These are phyloP conservation scores for Drosophila baimaii DNA, from an alignment of 1,140 invertebrate species.

Conservation along the genomic window DNA sequence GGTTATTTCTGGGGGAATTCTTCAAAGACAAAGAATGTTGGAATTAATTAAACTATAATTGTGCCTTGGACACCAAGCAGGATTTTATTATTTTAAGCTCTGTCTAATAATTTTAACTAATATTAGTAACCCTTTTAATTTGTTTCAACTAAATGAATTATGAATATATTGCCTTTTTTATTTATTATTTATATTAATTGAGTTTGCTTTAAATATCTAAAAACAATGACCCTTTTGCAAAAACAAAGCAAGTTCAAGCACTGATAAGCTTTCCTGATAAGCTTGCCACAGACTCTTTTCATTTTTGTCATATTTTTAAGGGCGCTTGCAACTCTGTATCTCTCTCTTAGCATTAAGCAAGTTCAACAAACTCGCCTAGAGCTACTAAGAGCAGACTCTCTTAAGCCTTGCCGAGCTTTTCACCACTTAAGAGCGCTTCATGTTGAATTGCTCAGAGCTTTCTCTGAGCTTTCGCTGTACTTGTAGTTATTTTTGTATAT, in stretches of 20 bases:
- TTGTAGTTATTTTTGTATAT: conserved; percentile 19
- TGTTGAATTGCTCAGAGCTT: conserved; percentile 62
- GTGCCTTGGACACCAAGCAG: no score
- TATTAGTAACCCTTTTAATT: background rate
- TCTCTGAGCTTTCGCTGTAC: conserved; percentile 46
- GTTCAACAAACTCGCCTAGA: conserved; percentile 53
- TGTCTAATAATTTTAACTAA: background rate
- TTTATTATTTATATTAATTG: background rate
- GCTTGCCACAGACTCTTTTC: conserved; percentile 17
- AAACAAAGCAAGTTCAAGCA: conserved; percentile 48
- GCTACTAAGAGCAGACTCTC: conserved; percentile 22
- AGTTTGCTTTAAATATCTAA: background rate
- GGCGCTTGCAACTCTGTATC: background rate
- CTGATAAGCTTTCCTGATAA: conserved; percentile 65
- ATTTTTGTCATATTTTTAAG: conserved; percentile 5
- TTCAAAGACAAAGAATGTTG: background rate
- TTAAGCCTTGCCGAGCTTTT: conserved; percentile 50
- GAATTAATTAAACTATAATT: background rate
- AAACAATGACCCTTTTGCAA: conserved; percentile 18
- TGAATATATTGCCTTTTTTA: background rate
- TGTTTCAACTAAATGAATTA: background rate
- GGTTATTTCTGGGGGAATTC: background rate
- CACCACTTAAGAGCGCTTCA: conserved; percentile 55
- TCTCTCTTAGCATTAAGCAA: background rate
- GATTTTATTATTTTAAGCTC: background rate